These are phyloP conservation scores for Hylomyscus alleni DNA, from an alignment of 2,797 vertebrate genomes.

Conservation along the genomic window DNA sequence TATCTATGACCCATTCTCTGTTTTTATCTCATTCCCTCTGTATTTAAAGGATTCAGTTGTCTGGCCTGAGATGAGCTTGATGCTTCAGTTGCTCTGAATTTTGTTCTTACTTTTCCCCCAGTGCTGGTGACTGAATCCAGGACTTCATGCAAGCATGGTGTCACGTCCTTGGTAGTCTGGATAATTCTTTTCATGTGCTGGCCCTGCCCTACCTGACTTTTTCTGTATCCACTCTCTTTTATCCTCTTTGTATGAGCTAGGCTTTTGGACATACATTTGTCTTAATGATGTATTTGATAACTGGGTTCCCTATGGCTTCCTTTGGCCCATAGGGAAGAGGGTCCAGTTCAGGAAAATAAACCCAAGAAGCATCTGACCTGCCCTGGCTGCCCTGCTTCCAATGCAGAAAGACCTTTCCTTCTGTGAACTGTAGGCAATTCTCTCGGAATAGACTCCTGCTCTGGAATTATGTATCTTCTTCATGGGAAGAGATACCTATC, in stretches of 20 bases:
- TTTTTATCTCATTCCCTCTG: neutral
- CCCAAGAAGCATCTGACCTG: neutral
- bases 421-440: neutral
- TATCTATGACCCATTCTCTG: neutral
- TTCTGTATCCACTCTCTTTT: neutral
- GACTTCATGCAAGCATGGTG: neutral
- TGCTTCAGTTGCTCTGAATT: neutral
- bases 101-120: neutral
- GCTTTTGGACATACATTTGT: neutral
- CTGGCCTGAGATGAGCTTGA: neutral
- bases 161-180: too few species aligned
- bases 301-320: neutral
- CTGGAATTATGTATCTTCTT: neutral
- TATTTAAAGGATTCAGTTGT: neutral
- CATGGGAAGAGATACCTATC: neutral
- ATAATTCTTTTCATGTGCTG: neutral
- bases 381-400: neutral
- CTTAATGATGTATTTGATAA: slow-evolving; percentile 15
- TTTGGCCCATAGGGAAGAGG: neutral
- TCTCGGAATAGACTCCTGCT: neutral
- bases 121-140: neutral
- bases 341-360: neutral
- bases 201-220: neutral
- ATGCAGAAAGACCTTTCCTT: neutral
- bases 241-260: neutral